A percentile compares a stretch with the other conserved stretches of the same genome.
Conservation (phyloP, 2,797 vertebrate genomes). For the Borostomias antarcticus region DNA sequence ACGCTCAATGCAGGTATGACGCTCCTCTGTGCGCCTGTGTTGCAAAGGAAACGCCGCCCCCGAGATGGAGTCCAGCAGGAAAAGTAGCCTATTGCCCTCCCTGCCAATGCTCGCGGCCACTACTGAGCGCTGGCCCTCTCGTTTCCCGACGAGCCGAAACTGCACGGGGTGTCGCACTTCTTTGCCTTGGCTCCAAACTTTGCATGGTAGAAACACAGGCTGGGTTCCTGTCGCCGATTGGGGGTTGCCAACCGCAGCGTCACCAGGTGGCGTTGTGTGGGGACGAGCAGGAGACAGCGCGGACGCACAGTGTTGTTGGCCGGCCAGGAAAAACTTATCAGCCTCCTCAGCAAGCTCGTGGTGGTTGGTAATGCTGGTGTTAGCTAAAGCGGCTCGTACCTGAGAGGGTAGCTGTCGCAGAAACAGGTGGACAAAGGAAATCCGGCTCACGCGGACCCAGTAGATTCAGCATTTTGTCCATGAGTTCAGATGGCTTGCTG, state of each 20-base stretch:
- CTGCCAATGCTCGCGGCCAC: conserved; percentile 18
- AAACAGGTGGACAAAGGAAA: conserved; percentile 29
- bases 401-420: conserved; percentile 24
- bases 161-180: conserved; percentile 12
- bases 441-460: conserved; percentile 12
- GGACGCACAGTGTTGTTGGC: background rate
- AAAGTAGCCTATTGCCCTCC: conserved; percentile 22
- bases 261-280: too few relatives aligned
- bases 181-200: conserved; percentile 23
- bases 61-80: conserved; percentile 18
- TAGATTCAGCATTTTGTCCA: conserved; percentile 17
- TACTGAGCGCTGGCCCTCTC: conserved; percentile 18
- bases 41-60: conserved; percentile 21
- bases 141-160: conserved; percentile 16
- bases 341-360: background rate
- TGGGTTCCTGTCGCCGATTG: background rate
- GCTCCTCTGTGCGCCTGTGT: conserved; percentile 10
- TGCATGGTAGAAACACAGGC: conserved; percentile 29
- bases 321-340: conserved; percentile 6
- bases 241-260: background rate
- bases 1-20: background rate
- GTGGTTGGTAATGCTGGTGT: conserved; percentile 14
- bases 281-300: too few relatives aligned
- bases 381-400: conserved; percentile 13
- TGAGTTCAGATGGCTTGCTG: conserved; percentile 12